These are phyloP conservation scores for Phyllotreta cruciferae DNA, from an alignment of 2,888 invertebrate genomes.

Conservation along the genomic window DNA sequence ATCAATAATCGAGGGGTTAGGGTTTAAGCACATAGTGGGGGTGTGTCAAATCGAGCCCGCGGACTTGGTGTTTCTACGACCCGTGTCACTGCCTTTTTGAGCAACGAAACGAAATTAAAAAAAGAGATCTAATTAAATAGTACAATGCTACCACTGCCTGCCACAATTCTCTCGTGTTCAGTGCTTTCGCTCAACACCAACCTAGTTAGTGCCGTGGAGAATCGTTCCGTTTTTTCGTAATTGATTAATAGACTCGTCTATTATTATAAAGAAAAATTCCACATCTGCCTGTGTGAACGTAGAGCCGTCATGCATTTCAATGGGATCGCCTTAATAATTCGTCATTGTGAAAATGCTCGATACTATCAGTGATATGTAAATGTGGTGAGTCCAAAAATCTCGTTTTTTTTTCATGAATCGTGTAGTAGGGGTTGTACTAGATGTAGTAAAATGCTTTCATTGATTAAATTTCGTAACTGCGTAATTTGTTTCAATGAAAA, in stretches of 20 bases:
- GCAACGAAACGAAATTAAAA: conserved; percentile 16
- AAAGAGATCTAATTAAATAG: conserved; percentile 12
- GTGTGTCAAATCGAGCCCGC: conserved; percentile 50
- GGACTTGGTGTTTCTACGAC: conserved; percentile 25
- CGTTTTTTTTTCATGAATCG: conserved; percentile 19
- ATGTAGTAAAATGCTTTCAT: conserved; percentile 15
- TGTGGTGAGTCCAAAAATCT: conserved; percentile 25
- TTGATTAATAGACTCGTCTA: conserved; percentile 14
- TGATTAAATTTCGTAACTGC: conserved; percentile 10
- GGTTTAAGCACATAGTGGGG: conserved; percentile 52
- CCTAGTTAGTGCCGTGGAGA: conserved; percentile 16
- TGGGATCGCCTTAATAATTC: conserved; percentile 21
- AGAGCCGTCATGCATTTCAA: conserved; percentile 29
- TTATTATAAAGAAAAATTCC: conserved; percentile 20
- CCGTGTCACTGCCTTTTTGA: conserved; percentile 18
- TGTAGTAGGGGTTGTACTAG: conserved; percentile 18
- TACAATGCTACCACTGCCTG: conserved; percentile 23
- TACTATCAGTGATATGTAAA: conserved; percentile 5
- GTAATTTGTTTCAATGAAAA: not conserved
- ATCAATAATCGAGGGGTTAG: conserved; percentile 54
- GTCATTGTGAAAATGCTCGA: conserved; percentile 7
- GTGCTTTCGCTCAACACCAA: conserved; percentile 23
- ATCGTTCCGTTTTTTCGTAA: conserved; percentile 19
- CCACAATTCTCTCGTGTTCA: conserved; percentile 13
- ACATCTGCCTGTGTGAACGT: conserved; percentile 27